Conservation (phyloP, 2,888 invertebrate species). For the Crioceris asparagi region DNA sequence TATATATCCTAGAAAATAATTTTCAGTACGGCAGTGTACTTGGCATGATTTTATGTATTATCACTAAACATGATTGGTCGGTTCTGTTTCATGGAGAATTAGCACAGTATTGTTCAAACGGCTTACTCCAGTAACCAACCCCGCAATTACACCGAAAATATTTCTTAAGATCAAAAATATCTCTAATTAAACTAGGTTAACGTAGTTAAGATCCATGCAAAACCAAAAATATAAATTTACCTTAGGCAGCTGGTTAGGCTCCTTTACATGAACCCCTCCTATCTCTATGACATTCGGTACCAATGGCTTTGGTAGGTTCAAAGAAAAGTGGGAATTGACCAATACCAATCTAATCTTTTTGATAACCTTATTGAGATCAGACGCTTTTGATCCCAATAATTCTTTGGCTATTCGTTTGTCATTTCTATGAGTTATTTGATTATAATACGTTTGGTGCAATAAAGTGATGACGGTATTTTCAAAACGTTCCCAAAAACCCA, state of each 20-base stretch:
- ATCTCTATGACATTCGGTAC: slow-evolving; percentile 43
- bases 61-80: no score
- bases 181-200: no score
- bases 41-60: no score
- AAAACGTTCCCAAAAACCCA: slow-evolving; percentile 34
- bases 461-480: slow-evolving; percentile 34
- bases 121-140: no score
- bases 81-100: no score
- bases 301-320: slow-evolving; percentile 38
- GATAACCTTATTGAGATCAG: slow-evolving; percentile 33
- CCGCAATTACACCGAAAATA: no score
- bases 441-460: slow-evolving; percentile 19
- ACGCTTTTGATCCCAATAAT: slow-evolving; percentile 26
- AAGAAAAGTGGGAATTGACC: slow-evolving; percentile 37
- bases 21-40: no score
- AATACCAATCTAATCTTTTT: slow-evolving; percentile 40
- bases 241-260: slow-evolving; percentile 23
- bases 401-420: slow-evolving; percentile 24
- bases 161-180: no score
- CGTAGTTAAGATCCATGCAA: no score
- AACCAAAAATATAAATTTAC: slow-evolving; percentile 13
- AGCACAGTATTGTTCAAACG: no score
- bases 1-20: no score
- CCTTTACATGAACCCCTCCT: slow-evolving; percentile 42
- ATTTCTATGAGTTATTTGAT: slow-evolving; percentile 15